Base-by-base conservation (phyloP, 1,140 invertebrate species). In the Listronotus oregonensis region DNA sequence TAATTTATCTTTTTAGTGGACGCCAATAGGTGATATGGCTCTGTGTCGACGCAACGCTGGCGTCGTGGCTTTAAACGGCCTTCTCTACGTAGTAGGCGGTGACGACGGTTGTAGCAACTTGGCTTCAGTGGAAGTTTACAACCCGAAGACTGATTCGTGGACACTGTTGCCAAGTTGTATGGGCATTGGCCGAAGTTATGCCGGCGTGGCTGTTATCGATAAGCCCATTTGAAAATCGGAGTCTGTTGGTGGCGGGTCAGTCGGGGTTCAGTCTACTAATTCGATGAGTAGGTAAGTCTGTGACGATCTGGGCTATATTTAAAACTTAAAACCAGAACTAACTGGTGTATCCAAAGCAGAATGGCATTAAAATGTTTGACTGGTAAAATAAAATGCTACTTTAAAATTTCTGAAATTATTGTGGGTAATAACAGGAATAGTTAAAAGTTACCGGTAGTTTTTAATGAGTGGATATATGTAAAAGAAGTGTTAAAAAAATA, bases 151-250 rank as follows among this genome's bases (percentile, higher is more conserved):
- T 8, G 90, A 94, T 71, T 84, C 85, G n/a, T 97, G 95, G 95
- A 85, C 87, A 6, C 85, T 95, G 75, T 78, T 97, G 67, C 81
- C 88, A 7, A 88, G 89, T 6, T 84, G 85, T 55, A 97, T 98
- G 95, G 87, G 90, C 60, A 94, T 95, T 61, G 94, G 93, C 6
- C 87, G 95, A 62, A 96, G 94, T 78, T 97, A 98, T 81, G 94
- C 95, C 18, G 95, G 95, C 55, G 94, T 97, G n/a, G 89, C 89
- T 47, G 90, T 97, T 71, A 92, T 97, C 73, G 94, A 97, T 78
- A 91, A 90, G 76, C 88, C 89, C 56, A 83, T 85, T 72, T 79
- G 78, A 79, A 79, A 71, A 66, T 76, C 68, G 62, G 69, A 70
- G 47, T 67, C 68, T 75, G 76, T 75, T 78, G 75, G 72, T 72